Percentiles rank a stretch among this genome's conserved stretches.
Conservation (phyloP, 2,113 vertebrate species). For the Circaetus gallicus region DNA sequence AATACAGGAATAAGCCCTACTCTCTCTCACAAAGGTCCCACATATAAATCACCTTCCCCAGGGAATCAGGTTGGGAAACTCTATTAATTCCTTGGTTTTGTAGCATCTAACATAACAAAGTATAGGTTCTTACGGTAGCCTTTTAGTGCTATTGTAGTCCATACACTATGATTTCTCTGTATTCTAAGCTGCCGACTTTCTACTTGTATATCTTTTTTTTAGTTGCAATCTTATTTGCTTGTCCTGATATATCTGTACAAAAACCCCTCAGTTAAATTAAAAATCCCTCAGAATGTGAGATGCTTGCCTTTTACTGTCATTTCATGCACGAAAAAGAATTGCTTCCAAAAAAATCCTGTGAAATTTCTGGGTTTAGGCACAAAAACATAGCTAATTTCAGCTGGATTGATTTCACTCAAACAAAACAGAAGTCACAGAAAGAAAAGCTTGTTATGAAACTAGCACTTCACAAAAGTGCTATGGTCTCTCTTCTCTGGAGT, state of each 20-base stretch:
- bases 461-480: background rate
- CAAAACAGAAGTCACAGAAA: background rate
- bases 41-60: background rate
- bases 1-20: background rate
- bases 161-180: background rate
- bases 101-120: background rate
- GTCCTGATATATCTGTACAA: background rate
- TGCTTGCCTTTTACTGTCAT: conserved; percentile 20
- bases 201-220: background rate
- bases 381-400: conserved; percentile 21
- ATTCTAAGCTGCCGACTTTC: background rate
- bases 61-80: background rate
- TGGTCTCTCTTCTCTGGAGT: background rate
- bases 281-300: conserved; percentile 4
- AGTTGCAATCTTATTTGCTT: background rate
- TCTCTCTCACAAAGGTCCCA: background rate
- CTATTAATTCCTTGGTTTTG: background rate
- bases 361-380: conserved; percentile 34
- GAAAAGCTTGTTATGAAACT: conserved; percentile 3
- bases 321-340: background rate
- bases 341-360: conserved; percentile 44
- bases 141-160: background rate
- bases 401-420: background rate
- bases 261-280: background rate
- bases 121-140: background rate